Evolutionary conservation across 2,113 vertebrate species (phyloP), one percentile per base, ranked within the genome.

Genomic region (Gambusia affinis): DNA sequence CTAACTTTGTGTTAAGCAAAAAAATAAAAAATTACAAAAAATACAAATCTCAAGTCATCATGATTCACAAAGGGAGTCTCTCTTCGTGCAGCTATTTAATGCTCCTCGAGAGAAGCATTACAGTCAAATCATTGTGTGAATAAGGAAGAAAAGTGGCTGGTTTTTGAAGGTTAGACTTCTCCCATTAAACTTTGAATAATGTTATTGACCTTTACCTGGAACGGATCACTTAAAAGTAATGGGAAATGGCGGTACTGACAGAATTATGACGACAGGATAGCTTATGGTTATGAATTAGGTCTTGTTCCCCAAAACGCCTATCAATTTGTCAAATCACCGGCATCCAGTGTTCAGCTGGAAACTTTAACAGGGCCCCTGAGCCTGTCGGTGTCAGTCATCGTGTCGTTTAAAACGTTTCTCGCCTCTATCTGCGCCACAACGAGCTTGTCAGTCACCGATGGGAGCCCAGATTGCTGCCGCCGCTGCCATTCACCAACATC

Each of bases 171-270:
- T 92, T 92, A 85, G 89, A 92, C 86, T 76, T 75, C 87, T 90
- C 72, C 84, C 82, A 91, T 89, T 90, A 92, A 90, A 89, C 78
- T 88, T 87, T 89, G 86, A 92, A 92, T 90, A 89, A 91, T 92
- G 87, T 77, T 86, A 83, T 85, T 90, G 88, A 91, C 89, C 88
- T 92, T 93, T 91, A 87, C 85, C 81, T 84, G 75, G 75, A 71
- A 89, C 80, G 86, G 83, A 90, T 90, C 88, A 90, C 85, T 81
- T 87, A 80, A 57, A 91, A 92, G 85, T 88, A 88, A 88, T 85
- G 82, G 79, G 77, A 89, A 88, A 89, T 75, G 77, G 87, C 75
- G 76, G 60, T 75, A 76, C 80, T 84, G 90, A 88, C 82, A 85
- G 87, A 85, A 90, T 88, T 85, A 89, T 85, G 89, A 89, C 89